Evolutionary conservation across 2,113 vertebrate species (phyloP), one percentile per base, ranked within the genome.

Genomic region (Puntigrus tetrazona): DNA sequence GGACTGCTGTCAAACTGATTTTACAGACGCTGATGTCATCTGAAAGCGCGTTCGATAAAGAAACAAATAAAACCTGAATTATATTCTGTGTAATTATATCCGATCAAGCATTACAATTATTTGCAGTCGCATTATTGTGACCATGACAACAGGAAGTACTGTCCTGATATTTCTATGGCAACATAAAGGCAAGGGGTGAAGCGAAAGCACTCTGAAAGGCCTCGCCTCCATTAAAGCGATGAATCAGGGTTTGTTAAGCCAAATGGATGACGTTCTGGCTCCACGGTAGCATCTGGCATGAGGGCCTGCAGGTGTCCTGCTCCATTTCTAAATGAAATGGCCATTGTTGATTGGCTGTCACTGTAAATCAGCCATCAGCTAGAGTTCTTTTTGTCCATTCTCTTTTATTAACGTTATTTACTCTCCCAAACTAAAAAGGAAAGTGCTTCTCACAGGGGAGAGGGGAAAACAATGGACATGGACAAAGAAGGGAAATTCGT

Each of bases 61-160:
- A 36, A 72, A 38, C 69, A 72, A 72, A 43, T 72, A 72, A 72
- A 72, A 11, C 79, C 50, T 2, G 82, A 29, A 83, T 87, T 84
- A 72, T 86, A 77, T 59, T 72, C 50, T 61, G n/a, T 79, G 75
- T 88, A 84, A 88, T 89, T 88, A 50, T 22, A 47, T 47, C 9
- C 7, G 41, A 80, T 67, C 89, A 85, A 77, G 81, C 79, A 74
- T 89, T 84, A 89, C 16, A 43, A 27, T 41, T 81, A 41, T n/a
- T 67, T 34, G 9, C 59, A 27, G 16, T 47, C 2, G 3, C 18
- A 81, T 67, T 47, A 81, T 11, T 27, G 47, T 88, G 87, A 90
- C 75, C 34, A 79, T 79, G 75, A 78, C 83, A 70, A 78, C 55
- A 38, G 59, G 65, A 67, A 67, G 27, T 18, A 9, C 25, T 41